Evolutionary conservation across 1,140 invertebrate species (phyloP), one percentile per base, ranked within the genome.

Genomic region (Caerostris darwini): DNA sequence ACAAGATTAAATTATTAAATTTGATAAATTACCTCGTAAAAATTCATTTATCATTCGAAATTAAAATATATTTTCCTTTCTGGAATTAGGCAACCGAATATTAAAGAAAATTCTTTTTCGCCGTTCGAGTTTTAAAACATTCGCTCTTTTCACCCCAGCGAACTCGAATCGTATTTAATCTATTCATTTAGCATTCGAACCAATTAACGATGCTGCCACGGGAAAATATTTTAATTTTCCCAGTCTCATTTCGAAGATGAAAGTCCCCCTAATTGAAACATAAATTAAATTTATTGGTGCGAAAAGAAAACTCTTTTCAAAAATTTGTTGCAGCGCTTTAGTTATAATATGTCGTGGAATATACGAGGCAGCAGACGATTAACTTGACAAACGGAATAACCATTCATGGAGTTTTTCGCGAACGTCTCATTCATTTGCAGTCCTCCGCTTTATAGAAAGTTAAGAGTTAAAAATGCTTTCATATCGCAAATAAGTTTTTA

Each of bases 241-340:
- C 71, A 8, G 34, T 77, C 71, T 77, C 71, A 34, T 53, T 77
- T 53, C 10, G 71, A 53, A 50, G 71, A 5, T 50, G 69, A 77
- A 77, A 77, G 34, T 77, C 53, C 71, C 34, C 10, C 34, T 77
- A 77, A 77, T 77, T 77, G 71, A 77, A 77, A 77, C 71, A 34
- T 77, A 77, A 77, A 77, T 77, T 77, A 77, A 77, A 77, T 77
- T 77, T 77, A 77, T 77, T 50, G 50, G 8, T 8, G 50, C 3
- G 71, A 50, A 77, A 34, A 77, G 71, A 53, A 77, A 67, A 77
- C 8, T 34, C 71, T 77, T 77, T 77, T 77, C 34, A 77, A 77
- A 77, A 77, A 77, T 53, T 34, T 14, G 61, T 12, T 64, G 10
- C 61, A 64, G 7, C 17, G 34, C 34, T 34, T 34, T 34, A n/a